Conservation (phyloP, 2,888 invertebrate genomes). For the Eristalis arbustorum region DNA sequence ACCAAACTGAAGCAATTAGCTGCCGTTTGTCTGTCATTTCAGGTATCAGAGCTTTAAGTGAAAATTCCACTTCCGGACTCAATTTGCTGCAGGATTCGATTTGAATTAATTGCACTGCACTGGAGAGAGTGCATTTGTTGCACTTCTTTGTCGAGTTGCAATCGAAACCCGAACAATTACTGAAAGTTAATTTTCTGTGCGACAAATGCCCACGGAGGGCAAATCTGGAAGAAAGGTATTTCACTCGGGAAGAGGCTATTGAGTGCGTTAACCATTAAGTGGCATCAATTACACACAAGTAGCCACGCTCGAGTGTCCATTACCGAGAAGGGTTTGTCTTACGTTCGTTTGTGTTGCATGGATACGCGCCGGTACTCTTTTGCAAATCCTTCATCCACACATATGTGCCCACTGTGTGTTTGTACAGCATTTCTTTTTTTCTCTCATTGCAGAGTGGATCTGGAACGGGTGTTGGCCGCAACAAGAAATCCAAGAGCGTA, state of each 20-base stretch:
- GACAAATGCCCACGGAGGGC: slow-evolving; percentile 6
- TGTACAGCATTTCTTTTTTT: slow-evolving; percentile 46
- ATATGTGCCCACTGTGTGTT: slow-evolving; percentile 1
- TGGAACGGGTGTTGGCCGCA: slow-evolving; percentile 58
- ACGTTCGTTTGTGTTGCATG: slow-evolving; percentile 49
- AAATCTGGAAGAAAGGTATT: slow-evolving; percentile 38
- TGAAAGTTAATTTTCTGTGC: slow-evolving; percentile 35
- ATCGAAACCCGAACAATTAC: neutral
- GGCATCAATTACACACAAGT: slow-evolving; percentile 59
- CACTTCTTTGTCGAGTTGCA: neutral
- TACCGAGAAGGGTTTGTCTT: slow-evolving; percentile 55
- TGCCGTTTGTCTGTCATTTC: neutral
- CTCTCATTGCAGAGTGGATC: slow-evolving; percentile 45
- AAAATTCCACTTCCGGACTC: slow-evolving; percentile 21
- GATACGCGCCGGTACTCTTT: slow-evolving; percentile 56
- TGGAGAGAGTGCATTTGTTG: slow-evolving; percentile 13
- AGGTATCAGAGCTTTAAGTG: slow-evolving; percentile 14
- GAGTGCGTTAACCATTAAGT: slow-evolving; percentile 65
- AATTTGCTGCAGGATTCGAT: slow-evolving; percentile 31
- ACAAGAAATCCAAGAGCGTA: neutral
- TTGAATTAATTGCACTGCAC: slow-evolving; percentile 36
- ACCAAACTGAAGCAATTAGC: slow-evolving; percentile 17
- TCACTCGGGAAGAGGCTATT: slow-evolving; percentile 59
- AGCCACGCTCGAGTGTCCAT: slow-evolving; percentile 33
- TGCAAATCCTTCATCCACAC: slow-evolving; percentile 40